Percentiles rank a stretch among this genome's conserved stretches.
phyloP scores from a whole-genome alignment of 2,797 vertebrate genomes.

The Fringilla coelebs region DNA sequence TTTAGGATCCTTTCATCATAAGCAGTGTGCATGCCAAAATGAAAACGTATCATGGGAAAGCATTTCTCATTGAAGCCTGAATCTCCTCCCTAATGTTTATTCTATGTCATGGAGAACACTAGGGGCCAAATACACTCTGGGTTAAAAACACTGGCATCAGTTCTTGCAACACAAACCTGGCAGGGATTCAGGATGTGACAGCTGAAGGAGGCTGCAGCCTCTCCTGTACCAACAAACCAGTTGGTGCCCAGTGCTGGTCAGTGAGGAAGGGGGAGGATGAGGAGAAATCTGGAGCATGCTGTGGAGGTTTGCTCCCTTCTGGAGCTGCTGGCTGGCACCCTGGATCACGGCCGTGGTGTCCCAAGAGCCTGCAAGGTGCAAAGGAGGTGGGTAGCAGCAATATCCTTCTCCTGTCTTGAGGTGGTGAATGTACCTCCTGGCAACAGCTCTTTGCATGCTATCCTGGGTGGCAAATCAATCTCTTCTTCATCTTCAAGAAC shows the following conservation, averaged over 20 bases:
- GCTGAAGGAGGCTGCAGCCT: constrained; percentile 29
- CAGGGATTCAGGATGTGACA: constrained; percentile 2
- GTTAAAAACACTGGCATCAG: constrained; percentile 56
- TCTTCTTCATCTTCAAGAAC: not conserved
- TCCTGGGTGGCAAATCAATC: not conserved
- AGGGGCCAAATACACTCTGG: constrained; percentile 38
- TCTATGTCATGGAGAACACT: constrained; percentile 49
- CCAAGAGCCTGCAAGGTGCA: not conserved
- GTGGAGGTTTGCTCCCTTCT: not conserved
- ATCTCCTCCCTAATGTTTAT: constrained; percentile 61
- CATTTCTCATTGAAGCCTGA: constrained; percentile 60
- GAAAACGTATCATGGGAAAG: constrained; percentile 66
- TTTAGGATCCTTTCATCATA: constrained; percentile 69
- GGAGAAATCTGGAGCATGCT: not conserved
- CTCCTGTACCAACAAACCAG: not conserved
- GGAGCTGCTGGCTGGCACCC: not conserved
- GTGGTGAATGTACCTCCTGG: not conserved
- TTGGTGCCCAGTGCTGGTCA: not conserved
- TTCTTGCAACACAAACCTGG: constrained; percentile 50
- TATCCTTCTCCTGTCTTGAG: not conserved
- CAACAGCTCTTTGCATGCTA: not conserved
- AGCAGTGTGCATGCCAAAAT: constrained; percentile 62
- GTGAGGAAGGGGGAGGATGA: not conserved
- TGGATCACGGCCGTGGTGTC: fast-evolving
- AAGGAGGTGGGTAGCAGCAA: not conserved